Conservation (phyloP, 2,888 invertebrate species). For the Listrodromus nycthemerus region DNA sequence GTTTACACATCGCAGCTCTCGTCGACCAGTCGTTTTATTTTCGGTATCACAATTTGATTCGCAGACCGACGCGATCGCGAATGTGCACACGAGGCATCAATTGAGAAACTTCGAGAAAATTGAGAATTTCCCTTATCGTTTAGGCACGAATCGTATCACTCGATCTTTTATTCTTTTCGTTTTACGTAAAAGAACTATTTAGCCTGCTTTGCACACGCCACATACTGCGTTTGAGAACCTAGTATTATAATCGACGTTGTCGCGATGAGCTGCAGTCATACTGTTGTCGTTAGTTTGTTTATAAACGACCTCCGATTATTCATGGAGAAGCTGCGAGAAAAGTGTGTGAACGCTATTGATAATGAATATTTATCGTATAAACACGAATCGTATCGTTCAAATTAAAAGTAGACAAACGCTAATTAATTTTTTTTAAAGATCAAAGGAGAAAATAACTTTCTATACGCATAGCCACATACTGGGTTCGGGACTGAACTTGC, state of each 20-base stretch:
- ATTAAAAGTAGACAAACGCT: too few relatives aligned
- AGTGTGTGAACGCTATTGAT: constrained; percentile 50
- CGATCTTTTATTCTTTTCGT: constrained; percentile 17
- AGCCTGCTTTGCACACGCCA: not conserved
- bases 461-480: not conserved
- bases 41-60: not conserved
- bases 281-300: too few relatives aligned
- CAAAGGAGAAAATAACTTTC: not conserved
- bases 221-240: not conserved
- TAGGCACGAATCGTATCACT: not conserved
- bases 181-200: not conserved
- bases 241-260: not conserved
- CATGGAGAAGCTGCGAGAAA: constrained; percentile 8
- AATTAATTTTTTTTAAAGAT: not conserved
- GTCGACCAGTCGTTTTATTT: not conserved
- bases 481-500: constrained; percentile 4
- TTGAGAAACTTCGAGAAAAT: constrained; percentile 17
- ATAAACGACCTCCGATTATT: not conserved
- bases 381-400: constrained; percentile 7
- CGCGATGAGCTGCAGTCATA: too few relatives aligned
- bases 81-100: not conserved
- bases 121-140: constrained; percentile 39
- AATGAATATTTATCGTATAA: not conserved
- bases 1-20: not conserved
- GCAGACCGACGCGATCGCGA: not conserved